These are phyloP conservation scores for Malurus elegans DNA, from an alignment of 2,113 vertebrate genomes.

Conservation along the genomic window DNA sequence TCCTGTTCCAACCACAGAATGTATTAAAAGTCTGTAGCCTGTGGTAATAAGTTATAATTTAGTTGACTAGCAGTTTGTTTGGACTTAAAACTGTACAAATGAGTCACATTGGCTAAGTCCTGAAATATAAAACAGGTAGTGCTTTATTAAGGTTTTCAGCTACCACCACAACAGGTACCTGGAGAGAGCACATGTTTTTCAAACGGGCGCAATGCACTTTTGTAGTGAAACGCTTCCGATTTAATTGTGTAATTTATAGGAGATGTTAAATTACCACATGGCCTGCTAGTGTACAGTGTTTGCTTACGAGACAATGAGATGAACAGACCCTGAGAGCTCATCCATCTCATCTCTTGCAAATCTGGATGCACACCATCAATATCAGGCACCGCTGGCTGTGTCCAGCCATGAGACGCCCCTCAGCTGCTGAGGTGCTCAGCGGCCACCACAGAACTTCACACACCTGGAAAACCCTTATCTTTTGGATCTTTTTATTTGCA, in stretches of 20 bases:
- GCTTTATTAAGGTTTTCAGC: conserved; percentile 50
- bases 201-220: not conserved
- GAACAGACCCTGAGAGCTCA: conserved; percentile 24
- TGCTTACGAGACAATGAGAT: conserved; percentile 10
- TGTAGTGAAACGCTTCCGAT: not conserved
- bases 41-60: conserved; percentile 61
- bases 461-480: not conserved
- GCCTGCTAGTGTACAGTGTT: not conserved
- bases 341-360: not conserved
- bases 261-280: not conserved
- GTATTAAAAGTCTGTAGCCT: conserved; percentile 53
- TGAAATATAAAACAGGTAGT: conserved; percentile 48
- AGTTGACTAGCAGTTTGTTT: conserved; percentile 54
- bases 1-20: conserved; percentile 15
- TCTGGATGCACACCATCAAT: not conserved
- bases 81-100: conserved; percentile 53
- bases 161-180: not conserved
- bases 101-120: conserved; percentile 34
- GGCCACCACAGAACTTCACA: not conserved
- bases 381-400: not conserved
- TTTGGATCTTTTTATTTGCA: not conserved
- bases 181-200: not conserved
- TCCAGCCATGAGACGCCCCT: not conserved
- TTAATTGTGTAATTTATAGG: conserved; percentile 48
- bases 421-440: not conserved